A percentile compares a stretch with the other conserved stretches of the same genome.
Evolutionary conservation across 2,888 invertebrate genomes (phyloP).

Genomic region (Ligdia adustata): DNA sequence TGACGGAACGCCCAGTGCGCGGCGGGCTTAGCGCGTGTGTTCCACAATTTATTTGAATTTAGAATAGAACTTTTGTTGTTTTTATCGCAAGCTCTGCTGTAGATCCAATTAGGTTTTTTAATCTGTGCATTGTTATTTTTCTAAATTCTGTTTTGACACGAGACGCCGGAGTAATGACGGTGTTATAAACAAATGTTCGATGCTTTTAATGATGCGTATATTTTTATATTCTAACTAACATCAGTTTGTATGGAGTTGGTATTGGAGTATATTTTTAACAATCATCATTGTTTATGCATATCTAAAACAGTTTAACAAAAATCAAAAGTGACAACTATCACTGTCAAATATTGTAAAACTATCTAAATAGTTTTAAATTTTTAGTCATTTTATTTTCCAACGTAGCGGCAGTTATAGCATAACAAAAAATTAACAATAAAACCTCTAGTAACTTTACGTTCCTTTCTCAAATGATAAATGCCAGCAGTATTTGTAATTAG

Average conservation of each 20-base stretch:
- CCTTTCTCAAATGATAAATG: constrained; percentile 26
- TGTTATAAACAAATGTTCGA: constrained; percentile 49
- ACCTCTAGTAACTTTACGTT: neutral
- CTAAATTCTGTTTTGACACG: constrained; percentile 47
- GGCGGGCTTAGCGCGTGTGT: constrained; percentile 46
- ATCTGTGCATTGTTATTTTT: constrained; percentile 40
- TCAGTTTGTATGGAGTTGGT: constrained; percentile 4
- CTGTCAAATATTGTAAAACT: no score
- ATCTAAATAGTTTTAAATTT: no score
- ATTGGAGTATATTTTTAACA: constrained; percentile 4
- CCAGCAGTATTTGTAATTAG: constrained; percentile 41
- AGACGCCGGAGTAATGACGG: constrained; percentile 48
- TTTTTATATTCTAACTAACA: constrained; percentile 20
- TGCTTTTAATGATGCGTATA: constrained; percentile 32
- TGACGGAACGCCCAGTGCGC: constrained; percentile 47
- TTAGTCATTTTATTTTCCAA: no score
- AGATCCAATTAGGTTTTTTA: constrained; percentile 46
- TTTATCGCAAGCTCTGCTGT: constrained; percentile 40
- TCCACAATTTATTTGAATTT: constrained; percentile 56
- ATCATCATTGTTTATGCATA: constrained; percentile 7
- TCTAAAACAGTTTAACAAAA: neutral
- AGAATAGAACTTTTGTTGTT: constrained; percentile 46
- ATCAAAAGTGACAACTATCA: no score
- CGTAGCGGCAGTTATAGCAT: no score
- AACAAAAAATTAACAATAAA: no score